Base-by-base conservation (phyloP, 2,888 invertebrate genomes). In the Limnephilus rhombicus region DNA sequence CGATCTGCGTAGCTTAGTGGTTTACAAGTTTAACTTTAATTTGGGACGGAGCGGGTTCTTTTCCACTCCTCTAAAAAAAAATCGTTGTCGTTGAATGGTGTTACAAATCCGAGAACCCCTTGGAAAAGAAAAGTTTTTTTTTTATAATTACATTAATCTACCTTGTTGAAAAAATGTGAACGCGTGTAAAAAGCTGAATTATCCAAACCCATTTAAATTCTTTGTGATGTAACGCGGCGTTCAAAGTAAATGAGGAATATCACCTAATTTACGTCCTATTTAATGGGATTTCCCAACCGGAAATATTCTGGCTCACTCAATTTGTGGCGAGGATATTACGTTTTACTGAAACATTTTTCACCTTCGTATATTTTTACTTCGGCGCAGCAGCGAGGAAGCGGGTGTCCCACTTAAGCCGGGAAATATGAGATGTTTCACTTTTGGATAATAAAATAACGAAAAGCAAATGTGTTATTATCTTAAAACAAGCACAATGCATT, bases 331-430 rank as follows among this genome's bases (percentile, higher is more conserved):
- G 86, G 45, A 86, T 86, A 86, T 86, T n/a, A 86, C 86, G 34
- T 86, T 86, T 41, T 45, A 86, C 86, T 49, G 86, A 29, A 86
- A 45, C 86, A 86, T 86, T 86, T 86, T 86, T 86, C 86, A 86
- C 86, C 45, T 83, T 37, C 24, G 68, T 68, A 68, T 68, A 68
- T 68, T 68, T 68, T 68, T 68, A 24, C 83, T 34, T 83, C 34
- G 24, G 24, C 45, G n/a, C 86, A n/a, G 24, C 24, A 11, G 13
- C 29, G 29, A 41, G 86, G 45, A 24, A 68, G 24, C 9, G 68
- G 68, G 68, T 68, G 68, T 68, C 68, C 24, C 68, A n/a, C 24
- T 68, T n/a, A 68, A 9, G n/a, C n/a, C 11, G 24, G n/a, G 68
- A n/a, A n/a, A 68, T 68, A 24, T 68, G 68, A 68, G 18, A 68